Base-by-base conservation (phyloP, 2,888 invertebrate genomes). In the Drosophila sordidula region DNA sequence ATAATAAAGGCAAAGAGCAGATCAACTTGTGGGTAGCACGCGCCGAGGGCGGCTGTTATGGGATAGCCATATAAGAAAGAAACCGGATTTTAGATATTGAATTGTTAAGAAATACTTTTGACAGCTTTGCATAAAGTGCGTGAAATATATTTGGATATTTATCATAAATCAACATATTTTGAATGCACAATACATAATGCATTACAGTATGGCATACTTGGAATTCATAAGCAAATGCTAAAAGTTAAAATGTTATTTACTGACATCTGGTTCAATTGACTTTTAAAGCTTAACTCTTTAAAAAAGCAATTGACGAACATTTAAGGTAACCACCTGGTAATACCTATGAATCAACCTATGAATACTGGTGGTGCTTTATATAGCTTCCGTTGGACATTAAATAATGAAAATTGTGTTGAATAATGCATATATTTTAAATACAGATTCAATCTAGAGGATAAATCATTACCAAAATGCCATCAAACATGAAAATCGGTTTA, bases 21-120 rank as follows among this genome's bases (percentile, higher is more conserved):
- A 62, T 46, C 55, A 52, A 56, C 41, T 62, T 57, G 50, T n/a
- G 39, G 38, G 51, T 18, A 18, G 47, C 47, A 39, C 29, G 6
- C 6, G 36, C 36, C 29, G 26, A n/a, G 59, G 38, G 59, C 45
- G 55, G 14, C 14, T 16, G 18, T 44, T 39, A 50, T 47, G 6
- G 29, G n/a, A 32, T 47, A 39, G 39, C 32, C 42, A 49, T 32
- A 64, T 45, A 38, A 46, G 42, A 65, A 44, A 9, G 9, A 32
- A 56, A 55, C 26, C 50, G 47, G 57, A 66, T 74, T 62, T 74
- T 14, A 3, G 45, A 42, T 9, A 61, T 70, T 70, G 42, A 44
- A 51, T 54, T 70, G 59, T 22, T 32, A 38, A 56, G 39, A 34
- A 42, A 63, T 18, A 61, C 25, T 47, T 49, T 41, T 18, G 52